These are phyloP conservation scores for Dasyornis broadbenti DNA, from an alignment of 2,113 vertebrate genomes.

Conservation along the genomic window DNA sequence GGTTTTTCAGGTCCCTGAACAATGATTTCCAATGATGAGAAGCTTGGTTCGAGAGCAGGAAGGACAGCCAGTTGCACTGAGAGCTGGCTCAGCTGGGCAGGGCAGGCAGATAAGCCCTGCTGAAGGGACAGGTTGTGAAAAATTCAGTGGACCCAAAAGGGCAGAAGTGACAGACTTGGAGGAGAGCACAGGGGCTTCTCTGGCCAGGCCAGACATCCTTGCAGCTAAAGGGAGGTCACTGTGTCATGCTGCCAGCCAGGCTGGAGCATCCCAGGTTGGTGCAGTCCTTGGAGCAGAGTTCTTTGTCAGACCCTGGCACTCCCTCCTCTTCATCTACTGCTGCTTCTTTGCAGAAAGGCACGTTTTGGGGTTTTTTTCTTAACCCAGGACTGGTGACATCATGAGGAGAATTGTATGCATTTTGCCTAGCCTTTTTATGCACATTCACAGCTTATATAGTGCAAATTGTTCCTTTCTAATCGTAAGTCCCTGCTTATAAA, in stretches of 20 bases:
- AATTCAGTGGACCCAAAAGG: background rate
- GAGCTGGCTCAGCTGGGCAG: accelerated
- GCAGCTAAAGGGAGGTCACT: background rate
- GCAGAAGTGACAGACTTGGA: background rate
- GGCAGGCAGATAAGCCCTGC: background rate
- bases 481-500: background rate
- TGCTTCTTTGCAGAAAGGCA: background rate
- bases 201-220: background rate
- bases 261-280: background rate
- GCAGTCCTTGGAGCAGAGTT: background rate
- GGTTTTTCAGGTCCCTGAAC: accelerated
- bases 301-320: background rate
- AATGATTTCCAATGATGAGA: background rate
- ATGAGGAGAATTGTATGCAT: background rate
- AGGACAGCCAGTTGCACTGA: accelerated
- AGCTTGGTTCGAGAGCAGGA: background rate
- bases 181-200: background rate
- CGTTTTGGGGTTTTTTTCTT: background rate
- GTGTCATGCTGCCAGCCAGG: accelerated
- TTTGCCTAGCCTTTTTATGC: background rate
- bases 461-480: background rate
- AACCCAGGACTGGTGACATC: background rate
- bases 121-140: background rate
- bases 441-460: background rate
- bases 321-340: background rate